A percentile compares a stretch with the other conserved stretches of the same genome.
phyloP scores from a whole-genome alignment of 2,888 invertebrate genomes.

The Agriopis marginaria region DNA sequence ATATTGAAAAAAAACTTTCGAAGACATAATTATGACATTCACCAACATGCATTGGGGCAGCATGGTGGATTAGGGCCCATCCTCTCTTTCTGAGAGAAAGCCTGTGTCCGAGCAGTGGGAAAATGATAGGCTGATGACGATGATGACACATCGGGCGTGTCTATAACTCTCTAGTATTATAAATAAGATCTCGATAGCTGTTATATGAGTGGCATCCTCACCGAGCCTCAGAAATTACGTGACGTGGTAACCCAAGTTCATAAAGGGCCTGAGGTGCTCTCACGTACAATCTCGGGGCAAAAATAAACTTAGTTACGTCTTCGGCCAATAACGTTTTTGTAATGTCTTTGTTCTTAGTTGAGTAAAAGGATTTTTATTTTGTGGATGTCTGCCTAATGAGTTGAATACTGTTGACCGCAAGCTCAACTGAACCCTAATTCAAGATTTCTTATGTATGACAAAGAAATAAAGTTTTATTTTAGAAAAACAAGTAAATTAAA shows the following conservation, averaged over 20 bases:
- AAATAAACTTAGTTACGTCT: slow-evolving; percentile 49
- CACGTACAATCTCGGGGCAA: slow-evolving; percentile 52
- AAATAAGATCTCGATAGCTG: slow-evolving; percentile 40
- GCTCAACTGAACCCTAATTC: neutral
- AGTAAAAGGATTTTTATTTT: slow-evolving; percentile 27
- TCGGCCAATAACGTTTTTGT: slow-evolving; percentile 41
- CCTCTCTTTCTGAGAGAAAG: too few species aligned
- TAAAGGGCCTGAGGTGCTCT: slow-evolving; percentile 57
- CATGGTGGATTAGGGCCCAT: too few species aligned
- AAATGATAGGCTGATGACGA: neutral
- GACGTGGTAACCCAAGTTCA: slow-evolving; percentile 64
- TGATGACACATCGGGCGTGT: neutral
- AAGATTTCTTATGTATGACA: neutral
- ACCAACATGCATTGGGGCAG: too few species aligned
- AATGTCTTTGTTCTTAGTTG: slow-evolving; percentile 31
- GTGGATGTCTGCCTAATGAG: slow-evolving; percentile 15
- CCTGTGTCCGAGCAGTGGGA: too few species aligned
- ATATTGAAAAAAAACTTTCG: too few species aligned
- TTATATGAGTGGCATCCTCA: slow-evolving; percentile 53
- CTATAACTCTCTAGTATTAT: slow-evolving; percentile 1
- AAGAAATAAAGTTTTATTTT: neutral
- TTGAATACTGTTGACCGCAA: slow-evolving; percentile 5
- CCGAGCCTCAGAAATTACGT: slow-evolving; percentile 58
- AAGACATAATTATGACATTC: too few species aligned
- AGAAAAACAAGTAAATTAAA: too few species aligned